These are phyloP conservation scores for Vicugna pacos DNA, from an alignment of 2,113 vertebrate genomes.

Conservation along the genomic window DNA sequence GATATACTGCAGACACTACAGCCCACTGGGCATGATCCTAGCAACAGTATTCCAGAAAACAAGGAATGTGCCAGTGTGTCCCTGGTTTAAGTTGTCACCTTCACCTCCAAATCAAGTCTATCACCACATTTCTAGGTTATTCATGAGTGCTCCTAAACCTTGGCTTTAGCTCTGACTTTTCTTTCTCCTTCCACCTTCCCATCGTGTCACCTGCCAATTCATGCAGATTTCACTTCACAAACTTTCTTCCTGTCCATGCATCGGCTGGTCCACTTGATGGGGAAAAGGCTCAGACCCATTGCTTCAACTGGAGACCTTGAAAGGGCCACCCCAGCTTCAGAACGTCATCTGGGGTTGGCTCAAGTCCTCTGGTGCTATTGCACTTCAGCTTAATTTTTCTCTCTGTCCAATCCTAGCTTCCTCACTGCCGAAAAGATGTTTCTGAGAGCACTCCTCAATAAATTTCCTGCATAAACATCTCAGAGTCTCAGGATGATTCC, in stretches of 20 bases:
- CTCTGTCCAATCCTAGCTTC: neutral
- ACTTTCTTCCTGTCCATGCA: neutral
- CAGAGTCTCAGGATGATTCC: neutral
- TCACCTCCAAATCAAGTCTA: neutral
- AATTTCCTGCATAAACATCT: neutral
- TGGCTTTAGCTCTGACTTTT: neutral
- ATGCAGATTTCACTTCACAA: neutral
- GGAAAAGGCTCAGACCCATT: neutral
- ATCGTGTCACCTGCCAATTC: neutral
- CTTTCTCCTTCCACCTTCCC: neutral
- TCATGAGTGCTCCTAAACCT: neutral
- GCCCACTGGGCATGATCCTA: neutral
- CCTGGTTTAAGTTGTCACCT: neutral
- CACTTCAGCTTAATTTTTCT: neutral
- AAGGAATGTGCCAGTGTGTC: neutral
- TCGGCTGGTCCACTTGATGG: neutral
- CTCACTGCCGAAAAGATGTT: neutral
- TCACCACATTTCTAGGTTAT: neutral
- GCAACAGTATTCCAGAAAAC: neutral
- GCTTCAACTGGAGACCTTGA: neutral
- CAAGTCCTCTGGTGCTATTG: neutral
- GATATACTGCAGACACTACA: neutral
- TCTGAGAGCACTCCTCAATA: neutral
- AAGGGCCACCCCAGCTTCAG: neutral
- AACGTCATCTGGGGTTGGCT: neutral